These are phyloP conservation scores for Unio pictorum DNA, from an alignment of 2,888 invertebrate species.

Conservation along the genomic window DNA sequence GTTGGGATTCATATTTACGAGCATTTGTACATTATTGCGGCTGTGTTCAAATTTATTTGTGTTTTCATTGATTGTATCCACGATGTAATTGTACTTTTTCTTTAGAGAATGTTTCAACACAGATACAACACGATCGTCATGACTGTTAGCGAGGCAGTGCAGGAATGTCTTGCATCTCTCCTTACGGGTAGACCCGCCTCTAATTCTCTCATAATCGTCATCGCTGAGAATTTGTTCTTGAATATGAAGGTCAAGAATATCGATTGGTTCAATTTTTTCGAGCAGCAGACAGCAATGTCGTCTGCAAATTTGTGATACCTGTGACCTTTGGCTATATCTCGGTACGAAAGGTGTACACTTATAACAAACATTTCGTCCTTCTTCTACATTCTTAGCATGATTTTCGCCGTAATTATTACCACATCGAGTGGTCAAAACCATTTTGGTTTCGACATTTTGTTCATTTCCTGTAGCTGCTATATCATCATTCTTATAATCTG, in stretches of 20 bases:
- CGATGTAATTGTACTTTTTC: constrained; percentile 34
- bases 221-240: constrained; percentile 28
- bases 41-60: too few species aligned
- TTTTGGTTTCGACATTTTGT: too few species aligned
- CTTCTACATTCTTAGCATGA: too few species aligned
- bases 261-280: constrained; percentile 36
- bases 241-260: constrained; percentile 29
- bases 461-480: too few species aligned
- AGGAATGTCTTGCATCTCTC: constrained; percentile 27
- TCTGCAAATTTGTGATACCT: constrained; percentile 1
- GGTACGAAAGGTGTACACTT: too few species aligned
- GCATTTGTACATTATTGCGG: too few species aligned
- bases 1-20: too few species aligned
- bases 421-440: too few species aligned
- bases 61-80: constrained; percentile 3
- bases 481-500: too few species aligned
- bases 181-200: constrained; percentile 15
- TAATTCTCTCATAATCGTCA: constrained; percentile 28
- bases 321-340: too few species aligned
- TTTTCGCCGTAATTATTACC: too few species aligned
- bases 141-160: constrained; percentile 9
- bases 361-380: too few species aligned
- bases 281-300: constrained; percentile 24
- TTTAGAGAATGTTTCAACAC: constrained; percentile 15
- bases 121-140: neutral